Base-by-base conservation (phyloP, 2,113 vertebrate genomes). In the Alexandromys fortis region DNA sequence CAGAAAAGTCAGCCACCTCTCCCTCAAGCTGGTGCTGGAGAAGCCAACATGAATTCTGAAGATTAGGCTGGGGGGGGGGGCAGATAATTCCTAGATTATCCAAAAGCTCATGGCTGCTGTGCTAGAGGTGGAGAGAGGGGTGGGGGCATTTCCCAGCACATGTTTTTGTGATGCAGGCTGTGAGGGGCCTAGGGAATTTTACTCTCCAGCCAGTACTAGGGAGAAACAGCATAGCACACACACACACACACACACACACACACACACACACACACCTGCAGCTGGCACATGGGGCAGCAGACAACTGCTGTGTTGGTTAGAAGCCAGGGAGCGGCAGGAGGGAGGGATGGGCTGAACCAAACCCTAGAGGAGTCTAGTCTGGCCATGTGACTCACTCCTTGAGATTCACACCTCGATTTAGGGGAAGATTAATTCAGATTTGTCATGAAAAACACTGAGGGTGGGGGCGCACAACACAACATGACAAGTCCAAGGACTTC, bases 271-370 rank as follows among this genome's bases (percentile, higher is more conserved):
- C 55, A 58, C 13, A 13, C 42, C 30, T 1, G 2, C 26, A 72
- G 49, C 49, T 4, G n/a, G 16, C 22, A 17, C 4, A 0, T n/a
- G 21, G 9, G 19, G 24, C 5, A 7, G 38, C 9, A 61, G 55
- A 58, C 21, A 16, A 49, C 35, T 0, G 1, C 14, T 17, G 28
- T 0, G 0, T 1, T 13, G 47, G 7, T 0, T 30, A 7, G 10
- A 42, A 28, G 45, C 26, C 55, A 83, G 55, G 47, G 33, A 63
- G 61, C 14, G 26, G 26, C 35, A 42, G 24, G 16, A 42, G 70
- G n/a, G n/a, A 42, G 70, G 52, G n/a, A 70, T 47, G 35, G 35
- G 22, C 4, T 8, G 42, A 52, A n/a, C 9, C 30, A 67, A 45
- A 26, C 30, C 11, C 28, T 1, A 26, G 63, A 17, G 12, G 58